Percentiles rank a stretch among this genome's conserved stretches.
phyloP scores from a whole-genome alignment of 2,797 vertebrate genomes.

The Cichlasoma orientale region DNA sequence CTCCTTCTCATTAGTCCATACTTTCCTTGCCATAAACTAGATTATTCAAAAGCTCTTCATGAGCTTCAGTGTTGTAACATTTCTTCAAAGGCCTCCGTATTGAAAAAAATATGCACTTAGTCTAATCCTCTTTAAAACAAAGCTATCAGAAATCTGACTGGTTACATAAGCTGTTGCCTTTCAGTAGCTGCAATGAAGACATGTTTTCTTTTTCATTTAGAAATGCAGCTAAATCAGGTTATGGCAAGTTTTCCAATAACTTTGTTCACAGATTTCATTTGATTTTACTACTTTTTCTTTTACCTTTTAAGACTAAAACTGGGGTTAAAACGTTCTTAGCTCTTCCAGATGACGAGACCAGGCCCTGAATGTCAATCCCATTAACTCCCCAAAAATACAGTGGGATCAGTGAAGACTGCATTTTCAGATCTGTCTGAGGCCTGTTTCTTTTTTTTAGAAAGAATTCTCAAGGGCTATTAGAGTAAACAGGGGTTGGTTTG shows the following conservation, averaged over 20 bases:
- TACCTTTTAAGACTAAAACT: constrained; percentile 54
- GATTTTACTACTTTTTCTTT: constrained; percentile 53
- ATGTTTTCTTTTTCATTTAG: constrained; percentile 1
- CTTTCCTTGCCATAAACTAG: constrained; percentile 1
- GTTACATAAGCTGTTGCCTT: constrained; percentile 44
- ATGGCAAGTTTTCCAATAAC: constrained; percentile 24
- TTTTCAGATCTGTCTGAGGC: constrained; percentile 39
- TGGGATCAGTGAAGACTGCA: constrained; percentile 32
- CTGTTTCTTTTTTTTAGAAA: constrained; percentile 22
- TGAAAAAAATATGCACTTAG: constrained; percentile 52
- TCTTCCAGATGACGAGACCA: constrained; percentile 54
- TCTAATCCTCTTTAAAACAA: constrained; percentile 56
- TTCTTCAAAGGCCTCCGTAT: constrained; percentile 33
- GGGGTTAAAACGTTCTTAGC: constrained; percentile 59
- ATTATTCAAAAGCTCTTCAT: constrained; percentile 33
- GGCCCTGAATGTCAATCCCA: constrained; percentile 43
- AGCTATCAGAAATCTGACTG: constrained; percentile 43
- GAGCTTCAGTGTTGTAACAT: constrained; percentile 13
- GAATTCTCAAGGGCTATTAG: constrained; percentile 60
- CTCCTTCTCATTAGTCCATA: neutral
- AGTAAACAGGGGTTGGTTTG: constrained; percentile 71
- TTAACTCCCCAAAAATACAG: constrained; percentile 12
- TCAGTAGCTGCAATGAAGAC: constrained; percentile 8
- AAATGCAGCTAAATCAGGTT: constrained; percentile 22
- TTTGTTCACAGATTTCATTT: constrained; percentile 43